These are phyloP conservation scores for Dryobota labecula DNA, from an alignment of 2,888 invertebrate species.

Conservation along the genomic window DNA sequence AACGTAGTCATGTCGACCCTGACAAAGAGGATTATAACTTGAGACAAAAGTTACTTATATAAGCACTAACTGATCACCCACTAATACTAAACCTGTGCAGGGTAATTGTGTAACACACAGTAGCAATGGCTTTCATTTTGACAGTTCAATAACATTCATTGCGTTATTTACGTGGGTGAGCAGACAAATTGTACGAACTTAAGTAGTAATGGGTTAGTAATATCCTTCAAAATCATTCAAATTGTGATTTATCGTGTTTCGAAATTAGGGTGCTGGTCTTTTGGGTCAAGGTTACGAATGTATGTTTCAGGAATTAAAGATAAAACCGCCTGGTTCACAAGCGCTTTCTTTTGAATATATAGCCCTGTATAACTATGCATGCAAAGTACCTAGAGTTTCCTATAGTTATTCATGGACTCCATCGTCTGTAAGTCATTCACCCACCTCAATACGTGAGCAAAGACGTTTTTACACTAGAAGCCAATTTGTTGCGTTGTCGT, in stretches of 20 bases:
- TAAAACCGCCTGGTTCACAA: neutral
- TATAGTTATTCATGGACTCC: conserved; percentile 48
- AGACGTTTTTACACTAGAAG: conserved; percentile 31
- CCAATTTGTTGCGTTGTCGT: conserved; percentile 18
- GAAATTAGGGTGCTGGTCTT: too few species aligned
- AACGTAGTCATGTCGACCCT: conserved; percentile 8
- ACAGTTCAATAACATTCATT: too few species aligned
- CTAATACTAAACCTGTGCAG: neutral
- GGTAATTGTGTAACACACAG: too few species aligned
- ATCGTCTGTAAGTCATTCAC: conserved; percentile 55
- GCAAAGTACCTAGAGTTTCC: conserved; percentile 24
- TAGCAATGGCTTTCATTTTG: too few species aligned
- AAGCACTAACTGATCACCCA: neutral
- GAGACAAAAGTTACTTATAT: neutral
- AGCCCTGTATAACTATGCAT: conserved; percentile 4
- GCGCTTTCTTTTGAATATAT: conserved; percentile 3
- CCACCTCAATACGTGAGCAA: conserved; percentile 39
- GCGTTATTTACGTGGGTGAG: too few species aligned
- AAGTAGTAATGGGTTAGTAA: too few species aligned
- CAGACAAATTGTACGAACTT: too few species aligned
- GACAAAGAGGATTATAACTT: conserved; percentile 5
- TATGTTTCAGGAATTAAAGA: neutral
- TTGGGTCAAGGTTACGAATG: neutral
- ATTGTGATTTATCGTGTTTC: too few species aligned
- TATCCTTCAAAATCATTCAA: too few species aligned